Evolutionary conservation across 2,113 vertebrate species (phyloP).

Genomic region (Cyanoramphus novaezelandiae): DNA sequence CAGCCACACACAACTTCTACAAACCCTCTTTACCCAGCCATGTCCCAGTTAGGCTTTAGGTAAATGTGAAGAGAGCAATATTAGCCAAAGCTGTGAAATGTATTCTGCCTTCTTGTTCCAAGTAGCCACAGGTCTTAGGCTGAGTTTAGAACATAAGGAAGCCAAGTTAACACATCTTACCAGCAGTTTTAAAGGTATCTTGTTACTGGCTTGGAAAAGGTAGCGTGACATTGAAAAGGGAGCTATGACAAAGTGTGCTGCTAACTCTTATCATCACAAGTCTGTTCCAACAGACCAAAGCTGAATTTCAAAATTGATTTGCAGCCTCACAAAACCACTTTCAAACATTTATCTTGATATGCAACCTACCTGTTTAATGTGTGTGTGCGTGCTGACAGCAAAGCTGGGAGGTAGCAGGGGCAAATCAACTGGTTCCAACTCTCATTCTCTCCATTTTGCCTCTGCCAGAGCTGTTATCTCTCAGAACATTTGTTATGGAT

Average conservation of each 20-base stretch:
- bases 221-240: not conserved
- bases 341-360: not conserved
- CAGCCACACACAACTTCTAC: not conserved
- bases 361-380: rapidly evolving
- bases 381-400: rapidly evolving
- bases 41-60: not conserved
- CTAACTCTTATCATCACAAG: not conserved
- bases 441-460: not conserved
- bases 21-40: not conserved
- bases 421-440: not conserved
- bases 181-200: not conserved
- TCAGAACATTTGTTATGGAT: not conserved
- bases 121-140: not conserved
- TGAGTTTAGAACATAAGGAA: not conserved
- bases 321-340: not conserved
- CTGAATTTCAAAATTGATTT: not conserved
- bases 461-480: not conserved
- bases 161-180: not conserved
- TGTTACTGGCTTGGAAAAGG: not conserved
- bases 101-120: not conserved
- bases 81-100: not conserved
- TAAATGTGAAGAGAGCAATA: not conserved
- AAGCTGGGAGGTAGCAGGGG: not conserved
- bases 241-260: not conserved
- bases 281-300: not conserved